A percentile compares a stretch with the other conserved stretches of the same genome.
Conservation (phyloP, 2,113 vertebrate genomes). For the Tetrax tetrax region DNA sequence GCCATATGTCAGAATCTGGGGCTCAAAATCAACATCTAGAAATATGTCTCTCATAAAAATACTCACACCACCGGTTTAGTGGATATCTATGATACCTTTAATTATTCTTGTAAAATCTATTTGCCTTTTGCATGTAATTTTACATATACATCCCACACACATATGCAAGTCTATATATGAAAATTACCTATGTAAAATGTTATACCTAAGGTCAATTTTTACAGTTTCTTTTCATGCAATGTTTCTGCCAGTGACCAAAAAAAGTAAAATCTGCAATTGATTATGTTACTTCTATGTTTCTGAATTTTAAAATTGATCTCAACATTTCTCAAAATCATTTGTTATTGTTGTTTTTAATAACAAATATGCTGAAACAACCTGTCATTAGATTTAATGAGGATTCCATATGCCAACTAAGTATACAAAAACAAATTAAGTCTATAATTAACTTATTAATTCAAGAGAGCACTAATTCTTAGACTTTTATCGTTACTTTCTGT, state of each 20-base stretch:
- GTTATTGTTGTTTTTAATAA: background rate
- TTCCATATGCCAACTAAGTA: background rate
- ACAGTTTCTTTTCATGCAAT: background rate
- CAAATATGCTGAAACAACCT: background rate
- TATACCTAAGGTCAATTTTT: background rate
- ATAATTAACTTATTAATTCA: constrained; percentile 34
- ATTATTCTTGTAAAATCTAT: background rate
- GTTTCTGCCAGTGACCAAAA: background rate
- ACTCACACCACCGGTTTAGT: background rate
- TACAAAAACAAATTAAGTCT: constrained; percentile 13
- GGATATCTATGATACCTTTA: background rate
- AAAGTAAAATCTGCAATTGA: background rate
- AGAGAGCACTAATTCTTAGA: background rate
- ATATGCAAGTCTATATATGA: background rate
- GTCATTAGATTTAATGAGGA: background rate
- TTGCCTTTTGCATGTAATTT: background rate
- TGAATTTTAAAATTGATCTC: background rate
- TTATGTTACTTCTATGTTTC: background rate
- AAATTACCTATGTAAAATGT: background rate
- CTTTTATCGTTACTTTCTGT: background rate
- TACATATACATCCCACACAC: too few species aligned
- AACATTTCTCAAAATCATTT: background rate
- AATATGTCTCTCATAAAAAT: background rate
- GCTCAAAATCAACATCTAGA: background rate
- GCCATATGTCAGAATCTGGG: background rate